Evolutionary conservation across 2,888 invertebrate species (phyloP), one percentile per base, ranked within the genome.

Genomic region (Baccha elongata): DNA sequence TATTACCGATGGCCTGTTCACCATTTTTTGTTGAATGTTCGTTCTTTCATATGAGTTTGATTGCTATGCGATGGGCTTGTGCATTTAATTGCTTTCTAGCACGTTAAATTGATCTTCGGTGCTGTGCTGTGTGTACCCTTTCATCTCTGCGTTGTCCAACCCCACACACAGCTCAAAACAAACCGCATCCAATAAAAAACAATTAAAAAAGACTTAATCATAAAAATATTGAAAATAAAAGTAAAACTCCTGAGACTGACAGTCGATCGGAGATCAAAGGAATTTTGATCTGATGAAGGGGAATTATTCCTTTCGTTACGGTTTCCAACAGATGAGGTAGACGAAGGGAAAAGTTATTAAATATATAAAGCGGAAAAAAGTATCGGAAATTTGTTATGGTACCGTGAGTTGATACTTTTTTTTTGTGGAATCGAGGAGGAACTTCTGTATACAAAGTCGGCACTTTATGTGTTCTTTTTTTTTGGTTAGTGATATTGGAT

Each of bases 191-290:
- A 46, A 68, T 73, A 64, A 83, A 69, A 83, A 78, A 83, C 83
- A 83, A 83, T 83, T 83, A 83, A 83, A 83, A 78, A 68, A 62
- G 62, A 40, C 83, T 83, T 83, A 73, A 83, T 83, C 83, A 83
- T 78, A 83, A 83, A 83, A 78, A 68, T 83, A 78, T 83, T 76
- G 62, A 64, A 68, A 46, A 44, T 13, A 50, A 42, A 67, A 60
- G 71, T 50, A 53, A 73, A 60, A 29, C 6, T 37, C 55, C 26
- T 11, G 15, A 35, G 76, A 44, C 83, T 83, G 83, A 73, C 78
- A 83, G 68, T 78, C 83, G 83, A 83, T 83, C 68, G 76, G 50
- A 83, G 83, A 83, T 83, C 83, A 83, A 83, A 83, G 78, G 68
- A 78, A 73, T 76, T 68, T 23, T 83, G 72, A 76, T 76, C 76